Evolutionary conservation across 1,140 invertebrate genomes (phyloP).

Genomic region (Eumeta japonica): DNA sequence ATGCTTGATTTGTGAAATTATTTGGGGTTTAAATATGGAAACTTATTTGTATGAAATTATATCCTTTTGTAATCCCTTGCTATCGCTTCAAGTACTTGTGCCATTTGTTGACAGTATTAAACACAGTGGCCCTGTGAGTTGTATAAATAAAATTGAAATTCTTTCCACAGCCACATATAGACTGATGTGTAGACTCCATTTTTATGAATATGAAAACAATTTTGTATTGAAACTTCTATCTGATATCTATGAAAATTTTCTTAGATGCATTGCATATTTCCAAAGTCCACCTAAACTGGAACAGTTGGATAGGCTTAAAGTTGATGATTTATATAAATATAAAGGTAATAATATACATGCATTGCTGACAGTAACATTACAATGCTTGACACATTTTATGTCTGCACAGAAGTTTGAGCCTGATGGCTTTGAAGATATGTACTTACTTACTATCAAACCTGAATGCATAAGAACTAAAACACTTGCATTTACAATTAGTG

Average conservation of each 20-base stretch:
- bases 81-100: conserved; percentile 28
- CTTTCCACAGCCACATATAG: conserved; percentile 27
- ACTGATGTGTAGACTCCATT: conserved; percentile 28
- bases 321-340: conserved; percentile 34
- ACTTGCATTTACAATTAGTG: conserved; percentile 14
- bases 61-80: conserved; percentile 22
- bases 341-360: conserved; percentile 26
- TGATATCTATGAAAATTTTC: conserved; percentile 24
- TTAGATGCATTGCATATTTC: conserved; percentile 32
- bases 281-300: conserved; percentile 29
- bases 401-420: conserved; percentile 16
- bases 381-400: conserved; percentile 24
- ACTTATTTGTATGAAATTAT: conserved; percentile 36
- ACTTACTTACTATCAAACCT: conserved; percentile 27
- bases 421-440: conserved; percentile 19
- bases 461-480: conserved; percentile 12
- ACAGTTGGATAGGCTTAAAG: conserved; percentile 22
- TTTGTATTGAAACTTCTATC: conserved; percentile 12
- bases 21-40: conserved; percentile 39
- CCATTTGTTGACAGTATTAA: conserved; percentile 27
- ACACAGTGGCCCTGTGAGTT: conserved; percentile 20
- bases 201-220: conserved; percentile 23
- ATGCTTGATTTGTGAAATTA: conserved; percentile 39
- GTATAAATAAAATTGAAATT: conserved; percentile 23
- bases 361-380: conserved; percentile 20